Evolutionary conservation across 2,797 vertebrate species (phyloP).

Genomic region (Dendrocincla tyrannina): DNA sequence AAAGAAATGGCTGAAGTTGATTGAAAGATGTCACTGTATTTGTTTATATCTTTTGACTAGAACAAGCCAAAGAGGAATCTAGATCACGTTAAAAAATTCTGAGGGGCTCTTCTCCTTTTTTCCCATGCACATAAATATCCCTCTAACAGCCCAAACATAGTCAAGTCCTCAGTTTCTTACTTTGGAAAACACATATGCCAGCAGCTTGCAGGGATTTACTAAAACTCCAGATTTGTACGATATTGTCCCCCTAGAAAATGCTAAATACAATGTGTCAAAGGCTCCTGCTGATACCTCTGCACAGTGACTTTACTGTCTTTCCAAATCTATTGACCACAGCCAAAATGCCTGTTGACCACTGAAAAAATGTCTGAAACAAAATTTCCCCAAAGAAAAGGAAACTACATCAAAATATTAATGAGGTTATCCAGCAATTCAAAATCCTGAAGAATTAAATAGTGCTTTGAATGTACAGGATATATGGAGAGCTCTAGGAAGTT

Average conservation of each 20-base stretch:
- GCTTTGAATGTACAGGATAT: background rate
- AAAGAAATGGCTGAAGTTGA: background rate
- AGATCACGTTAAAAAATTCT: fast-evolving
- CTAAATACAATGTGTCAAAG: background rate
- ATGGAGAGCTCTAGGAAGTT: background rate
- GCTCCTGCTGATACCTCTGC: background rate
- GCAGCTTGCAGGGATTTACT: background rate
- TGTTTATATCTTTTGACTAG: background rate
- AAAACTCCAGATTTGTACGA: background rate
- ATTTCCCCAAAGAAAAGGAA: background rate
- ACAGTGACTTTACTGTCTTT: background rate
- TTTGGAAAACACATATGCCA: background rate
- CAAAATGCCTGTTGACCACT: too few species aligned
- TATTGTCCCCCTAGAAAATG: background rate
- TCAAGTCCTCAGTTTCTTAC: background rate
- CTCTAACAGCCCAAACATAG: background rate
- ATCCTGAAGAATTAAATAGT: background rate
- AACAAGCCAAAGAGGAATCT: background rate
- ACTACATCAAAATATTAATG: background rate
- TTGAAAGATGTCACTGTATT: background rate
- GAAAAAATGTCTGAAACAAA: too few species aligned
- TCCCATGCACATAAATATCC: fast-evolving
- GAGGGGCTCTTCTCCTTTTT: background rate
- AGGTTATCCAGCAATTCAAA: background rate
- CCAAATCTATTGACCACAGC: background rate